phyloP scores from a whole-genome alignment of 2,113 vertebrate genomes.

The Cyprinus carpio region DNA sequence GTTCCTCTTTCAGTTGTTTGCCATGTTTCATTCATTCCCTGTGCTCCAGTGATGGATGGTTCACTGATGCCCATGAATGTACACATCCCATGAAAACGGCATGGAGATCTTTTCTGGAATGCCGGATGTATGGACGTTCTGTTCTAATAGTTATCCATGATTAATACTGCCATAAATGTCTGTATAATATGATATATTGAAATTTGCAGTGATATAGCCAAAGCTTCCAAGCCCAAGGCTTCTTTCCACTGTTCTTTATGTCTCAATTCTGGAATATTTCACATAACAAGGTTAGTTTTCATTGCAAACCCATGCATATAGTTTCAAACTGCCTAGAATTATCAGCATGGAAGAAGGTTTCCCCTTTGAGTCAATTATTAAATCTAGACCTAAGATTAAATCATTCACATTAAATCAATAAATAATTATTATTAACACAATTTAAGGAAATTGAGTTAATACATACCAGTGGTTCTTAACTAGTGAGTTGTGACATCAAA shows the following conservation, averaged over 20 bases:
- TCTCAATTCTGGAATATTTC: slow-evolving; percentile 26
- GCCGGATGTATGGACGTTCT: slow-evolving; percentile 33
- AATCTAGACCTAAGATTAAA: not conserved
- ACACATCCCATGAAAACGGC: slow-evolving; percentile 9
- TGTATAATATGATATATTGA: slow-evolving; percentile 30
- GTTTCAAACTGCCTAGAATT: not conserved
- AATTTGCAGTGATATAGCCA: slow-evolving; percentile 16
- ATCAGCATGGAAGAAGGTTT: not conserved
- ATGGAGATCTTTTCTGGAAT: not conserved
- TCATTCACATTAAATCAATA: not conserved
- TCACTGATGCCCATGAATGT: slow-evolving; percentile 11
- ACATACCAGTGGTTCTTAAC: not conserved
- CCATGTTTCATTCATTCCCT: not conserved
- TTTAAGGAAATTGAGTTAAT: not conserved
- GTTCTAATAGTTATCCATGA: slow-evolving; percentile 39
- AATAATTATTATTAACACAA: not conserved
- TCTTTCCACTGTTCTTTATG: slow-evolving; percentile 10
- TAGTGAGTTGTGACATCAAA: not conserved
- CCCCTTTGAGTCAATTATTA: not conserved
- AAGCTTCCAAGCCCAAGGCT: slow-evolving; percentile 5
- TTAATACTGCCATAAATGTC: slow-evolving; percentile 37
- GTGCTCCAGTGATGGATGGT: not conserved
- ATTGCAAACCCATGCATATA: not conserved
- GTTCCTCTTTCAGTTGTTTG: slow-evolving; percentile 11
- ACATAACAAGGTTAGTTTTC: not conserved